Evolutionary conservation across 1,140 invertebrate species (phyloP), one percentile per base, ranked within the genome.

Genomic region (Heliconius eleuchia): DNA sequence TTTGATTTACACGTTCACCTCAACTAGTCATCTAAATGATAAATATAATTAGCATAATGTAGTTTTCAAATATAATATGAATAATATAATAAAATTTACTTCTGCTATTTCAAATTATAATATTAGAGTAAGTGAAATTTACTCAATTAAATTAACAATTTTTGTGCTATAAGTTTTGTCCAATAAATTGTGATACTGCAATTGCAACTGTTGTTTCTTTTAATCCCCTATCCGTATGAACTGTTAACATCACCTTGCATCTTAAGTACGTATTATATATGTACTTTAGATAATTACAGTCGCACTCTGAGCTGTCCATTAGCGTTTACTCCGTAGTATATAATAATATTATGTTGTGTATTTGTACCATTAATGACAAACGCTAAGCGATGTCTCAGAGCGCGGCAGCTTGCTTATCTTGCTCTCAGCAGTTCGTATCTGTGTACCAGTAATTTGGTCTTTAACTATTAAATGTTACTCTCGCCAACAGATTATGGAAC

Each of bases 121-220:
- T 66, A 42, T 71, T 76, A 27, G 23, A 34, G 30, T 60, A 76
- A 76, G 74, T 16, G 11, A 78, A 74, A 30, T 46, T 23, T 74
- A 79, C 60, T 79, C 73, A 75, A 79, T 71, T 74, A 79, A 75
- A 13, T 73, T 73, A 79, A 57, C 23, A 80, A 52, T 76, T 76
- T 76, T 73, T 76, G 66, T 73, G 71, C 74, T 77, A 66, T 85
- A 85, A 87, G 86, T 83, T 85, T 87, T 91, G 89, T 92, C 89
- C 91, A 92, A 87, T 92, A 92, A 92, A 92, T 88, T 91, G 91
- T 92, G 89, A 92, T 92, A 91, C 84, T 86, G 79, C 76, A 79
- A 76, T 78, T 39, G 52, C 71, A 79, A 81, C 73, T 66, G 27
- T 66, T 27, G 5, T 66, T 66, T n/a, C 3, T 66, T 66, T 30